A percentile compares a stretch with the other conserved stretches of the same genome.
Conservation (phyloP, 2,113 vertebrate genomes). For the Tachuris rubrigastra region DNA sequence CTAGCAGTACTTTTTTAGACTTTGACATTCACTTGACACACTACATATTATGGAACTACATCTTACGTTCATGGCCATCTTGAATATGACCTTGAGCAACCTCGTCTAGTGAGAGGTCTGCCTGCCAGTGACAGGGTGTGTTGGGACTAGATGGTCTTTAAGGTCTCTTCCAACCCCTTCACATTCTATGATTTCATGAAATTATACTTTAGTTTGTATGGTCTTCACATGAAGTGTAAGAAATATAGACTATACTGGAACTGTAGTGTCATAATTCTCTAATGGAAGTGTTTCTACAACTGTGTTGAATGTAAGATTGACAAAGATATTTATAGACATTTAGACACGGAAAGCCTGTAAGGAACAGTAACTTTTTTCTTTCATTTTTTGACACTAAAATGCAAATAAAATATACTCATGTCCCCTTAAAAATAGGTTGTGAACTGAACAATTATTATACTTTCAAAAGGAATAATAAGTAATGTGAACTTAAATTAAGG, state of each 20-base stretch:
- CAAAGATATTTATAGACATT: not conserved
- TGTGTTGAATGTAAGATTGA: not conserved
- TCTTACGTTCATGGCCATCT: not conserved
- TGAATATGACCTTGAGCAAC: not conserved
- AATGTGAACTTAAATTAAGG: not conserved
- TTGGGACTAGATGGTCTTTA: not conserved
- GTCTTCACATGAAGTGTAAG: not conserved
- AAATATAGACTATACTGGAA: not conserved
- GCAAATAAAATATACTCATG: not conserved
- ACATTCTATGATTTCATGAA: not conserved
- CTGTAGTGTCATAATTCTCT: not conserved
- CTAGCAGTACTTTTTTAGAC: not conserved
- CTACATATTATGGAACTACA: not conserved
- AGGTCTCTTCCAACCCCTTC: not conserved
- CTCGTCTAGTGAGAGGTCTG: not conserved
- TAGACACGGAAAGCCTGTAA: not conserved
- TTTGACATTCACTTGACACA: not conserved
- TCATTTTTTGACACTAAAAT: not conserved
- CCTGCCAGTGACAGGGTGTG: fast-evolving
- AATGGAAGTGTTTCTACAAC: not conserved
- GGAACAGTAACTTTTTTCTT: not conserved
- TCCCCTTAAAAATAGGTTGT: not conserved
- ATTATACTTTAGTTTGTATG: not conserved
- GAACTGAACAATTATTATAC: not conserved
- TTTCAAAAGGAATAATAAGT: not conserved